Evolutionary conservation across 35 echinoderm and acorn worm species (phyloP).

Genomic region (Patiria miniata): DNA sequence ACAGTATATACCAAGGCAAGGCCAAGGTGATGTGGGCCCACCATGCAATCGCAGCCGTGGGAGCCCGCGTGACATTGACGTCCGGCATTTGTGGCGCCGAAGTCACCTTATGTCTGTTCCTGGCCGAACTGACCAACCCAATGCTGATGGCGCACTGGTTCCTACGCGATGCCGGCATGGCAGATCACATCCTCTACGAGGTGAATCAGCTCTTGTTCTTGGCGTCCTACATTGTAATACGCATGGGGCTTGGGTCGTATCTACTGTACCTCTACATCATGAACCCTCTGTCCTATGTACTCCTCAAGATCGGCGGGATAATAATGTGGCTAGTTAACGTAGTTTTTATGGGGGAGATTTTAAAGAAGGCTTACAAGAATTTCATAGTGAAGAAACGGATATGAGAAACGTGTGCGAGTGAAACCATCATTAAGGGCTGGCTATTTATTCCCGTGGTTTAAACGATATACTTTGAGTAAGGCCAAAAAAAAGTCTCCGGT

Average conservation of each 20-base stretch:
- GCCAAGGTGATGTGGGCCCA: constrained; percentile 68
- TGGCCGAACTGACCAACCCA: constrained; percentile 80
- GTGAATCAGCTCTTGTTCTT: constrained; percentile 88
- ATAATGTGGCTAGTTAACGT: constrained; percentile 70
- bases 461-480: too few species aligned
- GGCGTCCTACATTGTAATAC: constrained; percentile 65
- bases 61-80: constrained; percentile 42
- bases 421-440: too few species aligned
- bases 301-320: constrained; percentile 65
- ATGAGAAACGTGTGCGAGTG: too few species aligned
- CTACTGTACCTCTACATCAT: constrained; percentile 53
- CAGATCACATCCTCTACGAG: constrained; percentile 69
- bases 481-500: too few species aligned
- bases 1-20: constrained; percentile 76
- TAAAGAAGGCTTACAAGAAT: constrained; percentile 60
- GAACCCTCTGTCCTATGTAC: constrained; percentile 52
- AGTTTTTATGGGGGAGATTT: constrained; percentile 65
- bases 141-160: constrained; percentile 80
- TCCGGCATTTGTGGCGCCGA: constrained; percentile 70
- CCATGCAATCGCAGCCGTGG: constrained; percentile 68
- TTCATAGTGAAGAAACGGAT: not conserved
- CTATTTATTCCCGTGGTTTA: too few species aligned
- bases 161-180: constrained; percentile 62
- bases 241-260: constrained; percentile 72
- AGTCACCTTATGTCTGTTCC: constrained; percentile 77